These are phyloP conservation scores for Ditylenchus weischeri DNA, from an alignment of 2,888 invertebrate species.

Conservation along the genomic window DNA sequence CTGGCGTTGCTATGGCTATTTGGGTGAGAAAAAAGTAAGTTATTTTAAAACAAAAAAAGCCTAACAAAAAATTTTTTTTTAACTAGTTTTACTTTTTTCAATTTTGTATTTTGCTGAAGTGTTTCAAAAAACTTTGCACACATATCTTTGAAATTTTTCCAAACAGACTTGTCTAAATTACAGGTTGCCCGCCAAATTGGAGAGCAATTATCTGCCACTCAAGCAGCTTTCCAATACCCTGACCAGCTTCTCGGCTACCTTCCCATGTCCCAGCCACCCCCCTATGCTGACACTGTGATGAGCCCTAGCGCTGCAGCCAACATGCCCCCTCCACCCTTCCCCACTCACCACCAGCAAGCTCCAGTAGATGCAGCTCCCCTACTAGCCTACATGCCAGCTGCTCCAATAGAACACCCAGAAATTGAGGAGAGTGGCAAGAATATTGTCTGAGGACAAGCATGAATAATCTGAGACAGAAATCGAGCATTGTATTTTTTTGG, in stretches of 20 bases:
- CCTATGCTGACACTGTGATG: constrained; percentile 15
- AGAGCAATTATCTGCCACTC: constrained; percentile 53
- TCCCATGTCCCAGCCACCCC: constrained; percentile 44
- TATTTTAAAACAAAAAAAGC: background rate
- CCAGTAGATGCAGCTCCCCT: too few species aligned
- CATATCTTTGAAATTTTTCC: too few species aligned
- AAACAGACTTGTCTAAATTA: background rate
- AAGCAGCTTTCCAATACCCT: constrained; percentile 54
- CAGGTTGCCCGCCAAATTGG: constrained; percentile 52
- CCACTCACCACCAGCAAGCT: background rate
- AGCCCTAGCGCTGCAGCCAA: background rate
- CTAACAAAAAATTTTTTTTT: too few species aligned
- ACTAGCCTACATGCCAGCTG: too few species aligned
- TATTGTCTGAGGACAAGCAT: too few species aligned
- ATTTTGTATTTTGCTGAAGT: too few species aligned
- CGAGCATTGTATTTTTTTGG: too few species aligned
- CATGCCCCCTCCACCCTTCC: background rate
- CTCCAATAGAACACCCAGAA: too few species aligned
- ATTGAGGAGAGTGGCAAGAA: too few species aligned
- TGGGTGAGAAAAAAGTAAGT: constrained; percentile 54
- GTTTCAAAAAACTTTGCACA: too few species aligned
- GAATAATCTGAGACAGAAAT: too few species aligned
- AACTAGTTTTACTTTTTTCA: too few species aligned
- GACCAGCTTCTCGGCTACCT: constrained; percentile 33
- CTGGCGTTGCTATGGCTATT: constrained; percentile 56